Conservation (phyloP, 2,797 vertebrate genomes). For the Hippoglossus hippoglossus region DNA sequence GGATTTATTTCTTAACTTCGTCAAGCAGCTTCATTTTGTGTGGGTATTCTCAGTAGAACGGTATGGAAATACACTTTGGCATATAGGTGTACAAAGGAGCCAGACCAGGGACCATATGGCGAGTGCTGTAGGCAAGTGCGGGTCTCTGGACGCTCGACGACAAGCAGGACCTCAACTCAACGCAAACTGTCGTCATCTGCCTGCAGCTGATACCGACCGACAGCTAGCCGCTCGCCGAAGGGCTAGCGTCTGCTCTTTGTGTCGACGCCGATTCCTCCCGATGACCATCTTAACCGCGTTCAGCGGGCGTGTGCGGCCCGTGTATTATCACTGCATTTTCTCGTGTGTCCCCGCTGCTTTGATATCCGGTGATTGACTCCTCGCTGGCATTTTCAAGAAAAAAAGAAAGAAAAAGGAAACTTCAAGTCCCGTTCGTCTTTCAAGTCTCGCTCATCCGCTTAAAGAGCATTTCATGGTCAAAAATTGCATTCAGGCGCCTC, state of each 20-base stretch:
- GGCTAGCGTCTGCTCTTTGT: constrained; percentile 54
- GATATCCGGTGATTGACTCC: constrained; percentile 77
- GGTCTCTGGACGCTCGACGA: constrained; percentile 49
- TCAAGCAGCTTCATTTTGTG: constrained; percentile 60
- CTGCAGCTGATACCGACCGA: constrained; percentile 55
- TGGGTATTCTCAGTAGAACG: constrained; percentile 67
- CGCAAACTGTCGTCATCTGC: constrained; percentile 43
- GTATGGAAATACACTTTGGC: constrained; percentile 46
- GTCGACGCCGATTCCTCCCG: constrained; percentile 32
- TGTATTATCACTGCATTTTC: constrained; percentile 53
- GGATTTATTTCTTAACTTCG: constrained; percentile 54
- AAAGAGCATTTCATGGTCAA: constrained; percentile 80
- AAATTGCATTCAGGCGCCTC: constrained; percentile 66
- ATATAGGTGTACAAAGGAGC: constrained; percentile 32
- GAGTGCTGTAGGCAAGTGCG: constrained; percentile 54
- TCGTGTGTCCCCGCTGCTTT: constrained; percentile 61
- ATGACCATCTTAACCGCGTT: constrained; percentile 51
- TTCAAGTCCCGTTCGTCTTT: constrained; percentile 74
- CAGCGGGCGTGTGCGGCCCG: constrained; percentile 34
- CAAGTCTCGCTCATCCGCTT: constrained; percentile 69
- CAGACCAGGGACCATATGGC: constrained; percentile 46
- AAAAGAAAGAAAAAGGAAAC: constrained; percentile 58
- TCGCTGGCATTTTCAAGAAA: constrained; percentile 72
- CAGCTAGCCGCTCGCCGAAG: constrained; percentile 47
- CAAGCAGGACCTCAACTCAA: constrained; percentile 39